A percentile compares a stretch with the other conserved stretches of the same genome.
Conservation (phyloP, 1,140 invertebrate genomes). For the Pseudachorutes palmiensis region DNA sequence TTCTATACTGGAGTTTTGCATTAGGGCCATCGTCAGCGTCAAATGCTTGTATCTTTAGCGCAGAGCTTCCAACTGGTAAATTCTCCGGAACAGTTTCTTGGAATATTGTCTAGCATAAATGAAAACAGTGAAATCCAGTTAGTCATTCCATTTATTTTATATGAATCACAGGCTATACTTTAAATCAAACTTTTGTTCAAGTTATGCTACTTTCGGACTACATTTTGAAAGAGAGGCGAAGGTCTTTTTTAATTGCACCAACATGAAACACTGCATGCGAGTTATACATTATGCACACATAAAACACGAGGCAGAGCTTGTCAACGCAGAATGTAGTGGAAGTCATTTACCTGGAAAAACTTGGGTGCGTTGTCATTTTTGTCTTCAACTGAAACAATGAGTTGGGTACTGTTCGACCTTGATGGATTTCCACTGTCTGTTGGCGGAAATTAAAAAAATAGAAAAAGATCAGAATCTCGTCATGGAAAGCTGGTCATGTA, state of each 20-base stretch:
- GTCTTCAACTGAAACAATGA: constrained; percentile 74
- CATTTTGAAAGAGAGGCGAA: too few species aligned
- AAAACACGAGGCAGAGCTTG: too few species aligned
- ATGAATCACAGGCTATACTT: too few species aligned
- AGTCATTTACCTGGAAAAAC: constrained; percentile 9
- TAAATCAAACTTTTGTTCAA: too few species aligned
- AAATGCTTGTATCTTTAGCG: constrained; percentile 68
- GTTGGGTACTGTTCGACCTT: constrained; percentile 81
- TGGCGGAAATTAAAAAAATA: constrained; percentile 20
- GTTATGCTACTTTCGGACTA: too few species aligned
- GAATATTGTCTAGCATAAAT: constrained; percentile 72
- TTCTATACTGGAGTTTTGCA: constrained; percentile 69
- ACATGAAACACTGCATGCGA: too few species aligned
- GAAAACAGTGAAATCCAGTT: constrained; percentile 57
- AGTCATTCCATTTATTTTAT: background rate
- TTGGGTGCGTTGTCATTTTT: constrained; percentile 79
- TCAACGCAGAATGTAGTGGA: too few species aligned
- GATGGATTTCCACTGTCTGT: constrained; percentile 79
- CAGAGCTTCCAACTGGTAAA: constrained; percentile 71
- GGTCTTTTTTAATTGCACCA: too few species aligned
- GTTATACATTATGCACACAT: too few species aligned
- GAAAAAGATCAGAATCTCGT: constrained; percentile 9
- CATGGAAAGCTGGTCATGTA: background rate
- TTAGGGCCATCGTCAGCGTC: constrained; percentile 83
- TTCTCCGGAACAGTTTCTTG: constrained; percentile 89